Base-by-base conservation (phyloP, 2,888 invertebrate species). In the Phalera bucephala region DNA sequence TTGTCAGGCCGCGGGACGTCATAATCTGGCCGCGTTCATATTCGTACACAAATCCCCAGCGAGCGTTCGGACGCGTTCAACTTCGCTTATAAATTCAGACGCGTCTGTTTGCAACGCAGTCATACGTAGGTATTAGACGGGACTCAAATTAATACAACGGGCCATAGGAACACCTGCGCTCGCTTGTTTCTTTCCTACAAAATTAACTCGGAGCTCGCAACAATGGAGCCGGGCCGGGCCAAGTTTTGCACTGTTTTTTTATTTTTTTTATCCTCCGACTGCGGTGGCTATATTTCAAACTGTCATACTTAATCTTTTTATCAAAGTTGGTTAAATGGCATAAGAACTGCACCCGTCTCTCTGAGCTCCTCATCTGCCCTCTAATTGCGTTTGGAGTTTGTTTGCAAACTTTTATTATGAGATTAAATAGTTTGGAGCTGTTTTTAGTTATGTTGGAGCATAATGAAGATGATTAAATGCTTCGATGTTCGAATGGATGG, bases 231-330 rank as follows among this genome's bases (percentile, higher is more conserved):
- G 53, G 45, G 50, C 64, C 67, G 71, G 76, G 59, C 67, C 76
- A 85, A 86, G 60, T 86, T 85, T 80, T 80, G 80, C 80, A 65
- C 75, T 79, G 79, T 83, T 84, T 69, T 21, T 34, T 56, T 59
- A 5, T 17, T 59, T 84, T 83, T 83, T 80, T 80, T 81, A 82
- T 76, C 71, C 66, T 58, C 65, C 74, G 64, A 76, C 78, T 80
- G 76, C 82, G 80, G 77, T 71, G 74, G 87, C 86, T 79, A 88
- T 89, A 89, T 89, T 89, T 89, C 89, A 89, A 86, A 86, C 82
- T 89, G 89, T 88, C 89, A 88, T 85, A 87, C 76, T 89, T 89
- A 88, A 89, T 89, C 89, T 89, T 85, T 87, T 89, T 89, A 89
- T 89, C 89, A 88, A 88, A 89, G 84, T 89, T 88, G 80, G 86